Evolutionary conservation across 2,888 invertebrate genomes (phyloP), one percentile per base, ranked within the genome.

Genomic region (Leptinotarsa tumamoca): DNA sequence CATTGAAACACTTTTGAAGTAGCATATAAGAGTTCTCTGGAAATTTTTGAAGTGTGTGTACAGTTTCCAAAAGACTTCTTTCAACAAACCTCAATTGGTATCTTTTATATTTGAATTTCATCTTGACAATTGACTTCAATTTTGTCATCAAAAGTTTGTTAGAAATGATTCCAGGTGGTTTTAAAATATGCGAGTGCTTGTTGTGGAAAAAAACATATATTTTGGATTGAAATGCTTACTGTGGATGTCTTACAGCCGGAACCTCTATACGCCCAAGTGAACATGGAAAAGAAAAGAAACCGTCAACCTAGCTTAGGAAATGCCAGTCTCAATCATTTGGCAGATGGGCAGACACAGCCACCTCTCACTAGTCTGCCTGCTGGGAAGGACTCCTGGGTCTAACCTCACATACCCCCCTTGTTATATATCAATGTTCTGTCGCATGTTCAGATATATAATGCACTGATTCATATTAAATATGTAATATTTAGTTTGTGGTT

Each of bases 191-290:
- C 61, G 49, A 70, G 49, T n/a, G 58, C 70, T 70, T 70, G 70
- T 58, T 69, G 68, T 43, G 51, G 52, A 74, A 51, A 63, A 49
- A 54, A 43, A n/a, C 5, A 33, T n/a, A n/a, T 63, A 33, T 63
- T 43, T 18, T 52, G 50, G 52, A 15, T 52, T 33, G 23, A 68
- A 77, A 68, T 70, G 56, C 52, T 74, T 49, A 76, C 49, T 54
- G 69, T 63, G 70, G 66, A 49, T 75, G 72, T 77, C 84, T 88
- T 87, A 75, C 86, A 88, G 87, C 88, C 87, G 83, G 92, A 92
- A 85, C 92, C 92, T 67, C 88, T 92, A 71, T 92, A 92, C 86
- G 92, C 92, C 82, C 92, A 92, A 89, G 92, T 92, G 80, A 92
- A 92, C 84, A 89, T 92, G 86, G 92, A 92, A 84, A 92, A 91